A percentile compares a stretch with the other conserved stretches of the same genome.
These are phyloP conservation scores for Carcina quercana DNA, from an alignment of 2,888 invertebrate species.

Conservation along the genomic window DNA sequence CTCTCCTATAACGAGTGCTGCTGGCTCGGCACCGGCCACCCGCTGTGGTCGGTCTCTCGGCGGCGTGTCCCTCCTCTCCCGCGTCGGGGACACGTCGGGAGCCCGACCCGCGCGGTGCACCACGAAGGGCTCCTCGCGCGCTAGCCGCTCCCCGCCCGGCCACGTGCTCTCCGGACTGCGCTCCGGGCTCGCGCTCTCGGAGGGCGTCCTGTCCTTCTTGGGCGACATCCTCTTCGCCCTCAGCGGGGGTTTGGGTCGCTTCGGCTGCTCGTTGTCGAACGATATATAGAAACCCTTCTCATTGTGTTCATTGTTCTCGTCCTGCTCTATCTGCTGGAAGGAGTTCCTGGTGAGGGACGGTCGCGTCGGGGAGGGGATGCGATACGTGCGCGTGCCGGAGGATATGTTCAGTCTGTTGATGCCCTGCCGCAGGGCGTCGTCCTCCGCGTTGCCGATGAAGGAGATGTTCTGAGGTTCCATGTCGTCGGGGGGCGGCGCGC, in stretches of 20 bases:
- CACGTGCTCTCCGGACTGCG: slow-evolving; percentile 44
- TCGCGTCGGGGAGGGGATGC: slow-evolving; percentile 91
- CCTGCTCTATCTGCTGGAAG: slow-evolving; percentile 74
- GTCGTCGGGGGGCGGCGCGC: slow-evolving; percentile 83
- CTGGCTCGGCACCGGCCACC: slow-evolving; percentile 37
- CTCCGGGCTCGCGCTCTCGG: slow-evolving; percentile 44
- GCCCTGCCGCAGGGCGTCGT: slow-evolving; percentile 76
- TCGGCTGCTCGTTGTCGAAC: slow-evolving; percentile 91
- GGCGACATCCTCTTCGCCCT: slow-evolving; percentile 84
- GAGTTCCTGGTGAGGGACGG: slow-evolving; percentile 82
- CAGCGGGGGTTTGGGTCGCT: slow-evolving; percentile 91
- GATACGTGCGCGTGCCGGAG: slow-evolving; percentile 90
- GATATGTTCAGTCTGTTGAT: slow-evolving; percentile 88
- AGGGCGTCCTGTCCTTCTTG: slow-evolving; percentile 76
- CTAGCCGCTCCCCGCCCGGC: slow-evolving; percentile 34
- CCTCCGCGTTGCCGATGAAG: slow-evolving; percentile 84
- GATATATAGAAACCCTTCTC: slow-evolving; percentile 96
- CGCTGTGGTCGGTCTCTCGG: slow-evolving; percentile 33
- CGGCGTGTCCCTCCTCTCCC: slow-evolving; percentile 34
- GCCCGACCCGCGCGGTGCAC: slow-evolving; percentile 29
- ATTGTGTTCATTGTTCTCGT: slow-evolving; percentile 57
- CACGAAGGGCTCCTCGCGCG: slow-evolving; percentile 33
- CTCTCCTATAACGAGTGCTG: slow-evolving; percentile 60
- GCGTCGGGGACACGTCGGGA: slow-evolving; percentile 30
- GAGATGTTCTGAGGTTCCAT: slow-evolving; percentile 96